Base-by-base conservation (phyloP, 92 coral and sea anemone genomes). In the Diadumene lineata region DNA sequence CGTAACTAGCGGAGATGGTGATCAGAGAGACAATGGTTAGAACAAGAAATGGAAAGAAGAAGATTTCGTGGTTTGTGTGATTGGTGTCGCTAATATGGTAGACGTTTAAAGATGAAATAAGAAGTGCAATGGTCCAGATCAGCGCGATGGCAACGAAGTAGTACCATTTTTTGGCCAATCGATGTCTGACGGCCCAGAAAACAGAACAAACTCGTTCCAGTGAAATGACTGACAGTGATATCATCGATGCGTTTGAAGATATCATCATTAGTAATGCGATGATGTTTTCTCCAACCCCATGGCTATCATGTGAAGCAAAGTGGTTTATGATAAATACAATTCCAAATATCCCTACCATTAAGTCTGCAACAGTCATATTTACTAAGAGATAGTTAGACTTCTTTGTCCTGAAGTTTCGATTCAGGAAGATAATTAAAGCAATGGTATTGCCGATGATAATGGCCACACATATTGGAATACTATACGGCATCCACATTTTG, bases 121-220 rank as follows among this genome's bases (percentile, higher is more conserved):
- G 27, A 9, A 24, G 31, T 60, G 66, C 66, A 8, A 60, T 30
- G 17, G 7, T 13, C 66, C 66, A 60, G 4, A 24, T 19, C 2
- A 60, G 1, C 22, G 7, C 29, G 4, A 60, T 24, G 10, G 66
- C 31, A 24, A 24, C 2, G 27, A 60, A 60, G 30, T 60, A 60
- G 18, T 60, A 27, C 31, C 31, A 24, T 6, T 24, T 24, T 60
- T 24, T 60, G 19, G 60, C 60, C 66, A 60, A 27, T 6, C 69
- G 69, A 29, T 64, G 69, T 8, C 48, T 43, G 31, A 64, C 1
- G 11, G 69, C 43, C 44, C 44, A 28, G 69, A 64, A 64, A 17
- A 64, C 69, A 8, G 44, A 43, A 29, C n/a, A 30, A 1, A 31
- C 43, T 33, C 69, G 29, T 30, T 64, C 69, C 10, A 64, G 17